Percentiles rank a stretch among this genome's conserved stretches.
Evolutionary conservation across 2,113 vertebrate species (phyloP).

Genomic region (Puntigrus tetrazona): DNA sequence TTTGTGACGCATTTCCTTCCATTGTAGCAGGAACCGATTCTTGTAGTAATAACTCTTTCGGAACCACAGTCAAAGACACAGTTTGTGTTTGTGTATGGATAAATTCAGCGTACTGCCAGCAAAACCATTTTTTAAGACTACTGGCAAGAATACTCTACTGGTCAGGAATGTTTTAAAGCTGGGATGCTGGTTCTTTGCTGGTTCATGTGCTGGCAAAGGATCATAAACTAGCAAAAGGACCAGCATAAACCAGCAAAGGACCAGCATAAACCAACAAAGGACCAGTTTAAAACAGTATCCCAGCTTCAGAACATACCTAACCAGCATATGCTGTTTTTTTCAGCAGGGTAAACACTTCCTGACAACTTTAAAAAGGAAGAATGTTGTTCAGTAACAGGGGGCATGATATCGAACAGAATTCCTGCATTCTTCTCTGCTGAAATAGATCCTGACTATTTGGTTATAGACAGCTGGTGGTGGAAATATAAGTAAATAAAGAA

Average conservation of each 20-base stretch:
- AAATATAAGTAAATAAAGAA: slow-evolving; percentile 31
- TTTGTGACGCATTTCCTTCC: slow-evolving; percentile 80
- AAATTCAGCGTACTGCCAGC: neutral
- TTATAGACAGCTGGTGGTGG: slow-evolving; percentile 36
- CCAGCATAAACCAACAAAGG: no score
- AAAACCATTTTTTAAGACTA: neutral
- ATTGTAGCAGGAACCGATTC: slow-evolving; percentile 75
- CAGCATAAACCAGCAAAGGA: no score
- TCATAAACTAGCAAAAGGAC: no score
- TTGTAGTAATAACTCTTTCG: slow-evolving; percentile 45
- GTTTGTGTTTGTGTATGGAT: slow-evolving; percentile 7
- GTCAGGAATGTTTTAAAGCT: no score
- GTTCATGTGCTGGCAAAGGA: no score
- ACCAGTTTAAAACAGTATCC: no score
- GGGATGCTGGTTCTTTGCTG: no score
- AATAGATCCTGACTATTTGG: neutral
- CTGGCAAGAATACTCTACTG: neutral
- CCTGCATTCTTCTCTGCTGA: neutral
- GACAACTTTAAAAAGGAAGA: slow-evolving; percentile 12
- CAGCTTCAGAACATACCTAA: no score
- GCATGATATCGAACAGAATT: slow-evolving; percentile 1
- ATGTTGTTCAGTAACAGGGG: slow-evolving; percentile 14
- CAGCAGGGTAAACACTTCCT: slow-evolving; percentile 25
- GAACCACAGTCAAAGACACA: slow-evolving; percentile 59
- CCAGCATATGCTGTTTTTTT: no score